Base-by-base conservation (phyloP, 1,140 invertebrate species). In the Diuraphis noxia region DNA sequence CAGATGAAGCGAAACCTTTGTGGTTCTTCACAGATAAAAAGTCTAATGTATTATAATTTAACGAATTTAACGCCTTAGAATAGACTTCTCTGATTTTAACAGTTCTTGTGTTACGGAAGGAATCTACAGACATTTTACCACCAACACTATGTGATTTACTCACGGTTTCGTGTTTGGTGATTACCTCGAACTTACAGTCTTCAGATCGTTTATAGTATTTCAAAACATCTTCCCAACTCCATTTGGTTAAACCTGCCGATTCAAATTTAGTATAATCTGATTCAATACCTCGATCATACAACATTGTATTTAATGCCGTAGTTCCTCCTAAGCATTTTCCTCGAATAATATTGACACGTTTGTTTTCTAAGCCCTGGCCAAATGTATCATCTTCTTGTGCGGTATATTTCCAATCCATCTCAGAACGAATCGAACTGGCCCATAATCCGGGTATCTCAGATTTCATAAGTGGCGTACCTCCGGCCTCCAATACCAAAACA, bases 391-490 rank as follows among this genome's bases (percentile, higher is more conserved):
- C 91, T 10, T 19, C n/a, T 49, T 38, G 5, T 34, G 72, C 63
- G 2, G 0, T 5, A n/a, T 49, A 92, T 1, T 87, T 87, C 91
- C 91, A 92, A 19, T 92, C 85, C 84, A 87, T 87, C 9, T 52
- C 63, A 19, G 91, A n/a, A 23, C 30, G 36, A 1, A 79, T 41
- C 0, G 85, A 86, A 25, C 81, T 63, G 30, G 91, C 86, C 91
- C 85, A 92, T 0, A 92, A 85, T 38, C 56, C 86, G 8, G 91
- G 91, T 41, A 92, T 79, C 34, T 92, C 91, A 34, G 91, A 87
- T 10, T 46, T 5, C 25, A 81, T 10, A 0, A 30, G 43, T 17
- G 91, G 91, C 13, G 6, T 30, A 21, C 30, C 41, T 8, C 91
- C 91, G 25, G 91, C 91, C 19, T 92, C 91, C 23, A 92, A 19